Evolutionary conservation across 2,113 vertebrate species (phyloP).

Genomic region (Cepphus grylle): DNA sequence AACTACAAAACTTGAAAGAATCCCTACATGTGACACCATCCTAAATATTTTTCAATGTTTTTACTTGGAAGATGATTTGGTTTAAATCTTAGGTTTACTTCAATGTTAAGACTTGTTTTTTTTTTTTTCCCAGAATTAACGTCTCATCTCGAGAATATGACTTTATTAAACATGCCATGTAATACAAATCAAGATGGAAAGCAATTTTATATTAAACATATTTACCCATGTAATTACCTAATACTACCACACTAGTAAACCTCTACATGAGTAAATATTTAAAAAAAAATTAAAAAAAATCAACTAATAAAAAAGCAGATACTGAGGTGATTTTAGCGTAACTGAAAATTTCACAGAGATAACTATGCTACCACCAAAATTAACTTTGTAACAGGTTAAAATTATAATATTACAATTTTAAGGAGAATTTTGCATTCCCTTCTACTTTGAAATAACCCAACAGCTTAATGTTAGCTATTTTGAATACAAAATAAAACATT

Average conservation of each 20-base stretch:
- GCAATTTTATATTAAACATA: not conserved
- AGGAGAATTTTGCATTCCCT: not conserved
- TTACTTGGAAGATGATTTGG: not conserved
- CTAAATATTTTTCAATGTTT: not conserved
- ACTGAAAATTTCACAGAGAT: not conserved
- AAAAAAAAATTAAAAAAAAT: not conserved
- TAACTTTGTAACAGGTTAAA: not conserved
- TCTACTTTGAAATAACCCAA: not conserved
- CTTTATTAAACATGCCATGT: not conserved
- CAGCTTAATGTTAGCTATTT: not conserved
- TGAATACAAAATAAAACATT: not conserved
- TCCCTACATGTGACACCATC: not conserved
- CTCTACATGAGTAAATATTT: not conserved
- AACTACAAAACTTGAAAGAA: not conserved
- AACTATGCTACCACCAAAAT: not conserved
- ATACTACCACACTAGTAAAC: not conserved
- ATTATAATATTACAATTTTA: not conserved
- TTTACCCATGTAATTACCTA: not conserved
- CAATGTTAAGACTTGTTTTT: not conserved
- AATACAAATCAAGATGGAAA: not conserved
- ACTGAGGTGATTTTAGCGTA: not conserved
- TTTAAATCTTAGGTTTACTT: not conserved
- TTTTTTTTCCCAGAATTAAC: not conserved
- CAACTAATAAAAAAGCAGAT: not conserved
- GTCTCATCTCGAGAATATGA: not conserved